These are phyloP conservation scores for Pithys albifrons DNA, from an alignment of 2,113 vertebrate genomes.

Conservation along the genomic window DNA sequence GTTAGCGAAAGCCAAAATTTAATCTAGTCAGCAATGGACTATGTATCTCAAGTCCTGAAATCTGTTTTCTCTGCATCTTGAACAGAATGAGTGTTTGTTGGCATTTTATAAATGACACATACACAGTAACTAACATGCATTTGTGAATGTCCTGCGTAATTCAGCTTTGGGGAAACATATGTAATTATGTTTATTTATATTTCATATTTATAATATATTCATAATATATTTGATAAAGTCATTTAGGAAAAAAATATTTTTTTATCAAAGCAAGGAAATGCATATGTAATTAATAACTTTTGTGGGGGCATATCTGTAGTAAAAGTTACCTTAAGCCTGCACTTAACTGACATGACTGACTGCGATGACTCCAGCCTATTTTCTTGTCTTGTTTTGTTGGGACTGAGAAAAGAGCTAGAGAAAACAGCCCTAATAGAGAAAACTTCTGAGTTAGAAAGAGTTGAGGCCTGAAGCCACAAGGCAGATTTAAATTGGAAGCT, in stretches of 20 bases:
- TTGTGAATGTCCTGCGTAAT: not conserved
- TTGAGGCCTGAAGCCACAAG: not conserved
- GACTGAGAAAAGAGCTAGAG: not conserved
- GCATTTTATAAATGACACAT: not conserved
- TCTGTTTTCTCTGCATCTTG: not conserved
- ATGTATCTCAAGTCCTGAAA: accelerated
- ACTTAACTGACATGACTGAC: not conserved
- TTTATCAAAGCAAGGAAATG: not conserved
- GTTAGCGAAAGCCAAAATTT: not conserved
- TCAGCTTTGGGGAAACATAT: not conserved
- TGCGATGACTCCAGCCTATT: not conserved
- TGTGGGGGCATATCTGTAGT: not conserved
- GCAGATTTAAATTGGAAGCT: not conserved
- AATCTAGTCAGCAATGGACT: not conserved
- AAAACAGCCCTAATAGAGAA: not conserved
- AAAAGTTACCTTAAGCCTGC: not conserved
- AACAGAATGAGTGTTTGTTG: not conserved
- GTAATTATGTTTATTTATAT: not conserved
- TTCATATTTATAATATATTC: not conserved
- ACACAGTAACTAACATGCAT: not conserved
- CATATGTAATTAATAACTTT: not conserved
- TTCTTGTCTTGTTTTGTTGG: not conserved
- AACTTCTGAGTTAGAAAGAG: not conserved
- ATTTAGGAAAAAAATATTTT: not conserved
- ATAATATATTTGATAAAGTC: not conserved